phyloP scores from a whole-genome alignment of 2,888 invertebrate species.

The Eupithecia vulgata region DNA sequence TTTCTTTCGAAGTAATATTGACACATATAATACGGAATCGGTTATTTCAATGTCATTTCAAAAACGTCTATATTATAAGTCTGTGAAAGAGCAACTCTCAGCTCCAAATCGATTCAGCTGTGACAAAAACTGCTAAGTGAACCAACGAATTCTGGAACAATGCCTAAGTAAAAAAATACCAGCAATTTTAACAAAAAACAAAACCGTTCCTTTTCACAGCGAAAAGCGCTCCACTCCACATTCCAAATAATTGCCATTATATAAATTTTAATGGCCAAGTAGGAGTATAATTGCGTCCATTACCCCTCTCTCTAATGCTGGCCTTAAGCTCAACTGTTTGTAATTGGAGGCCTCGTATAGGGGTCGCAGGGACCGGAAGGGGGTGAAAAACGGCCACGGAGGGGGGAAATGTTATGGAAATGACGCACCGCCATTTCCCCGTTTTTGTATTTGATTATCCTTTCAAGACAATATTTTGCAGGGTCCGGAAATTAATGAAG shows the following conservation, averaged over 20 bases:
- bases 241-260: conserved; percentile 52
- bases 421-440: conserved; percentile 83
- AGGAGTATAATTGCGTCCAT: conserved; percentile 63
- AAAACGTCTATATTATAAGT: neutral
- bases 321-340: conserved; percentile 79
- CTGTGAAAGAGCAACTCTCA: neutral
- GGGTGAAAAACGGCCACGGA: conserved; percentile 66
- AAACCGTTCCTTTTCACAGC: conserved; percentile 38
- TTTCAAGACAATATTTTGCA: conserved; percentile 84
- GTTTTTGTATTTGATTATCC: conserved; percentile 85
- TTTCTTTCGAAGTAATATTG: neutral
- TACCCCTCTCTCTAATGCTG: conserved; percentile 68
- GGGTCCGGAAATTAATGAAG: conserved; percentile 83
- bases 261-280: conserved; percentile 53
- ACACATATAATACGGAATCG: too few species aligned
- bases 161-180: conserved; percentile 34
- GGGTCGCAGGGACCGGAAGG: conserved; percentile 76
- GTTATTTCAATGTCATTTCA: too few species aligned
- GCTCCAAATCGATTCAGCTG: conserved; percentile 4
- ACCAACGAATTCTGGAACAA: conserved; percentile 27
- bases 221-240: conserved; percentile 45
- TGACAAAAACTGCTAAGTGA: conserved; percentile 19
- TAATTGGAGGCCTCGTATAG: conserved; percentile 82
- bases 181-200: conserved; percentile 32
- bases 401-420: conserved; percentile 80